phyloP scores from a whole-genome alignment of 2,113 vertebrate species.

The Apodemus sylvaticus region DNA sequence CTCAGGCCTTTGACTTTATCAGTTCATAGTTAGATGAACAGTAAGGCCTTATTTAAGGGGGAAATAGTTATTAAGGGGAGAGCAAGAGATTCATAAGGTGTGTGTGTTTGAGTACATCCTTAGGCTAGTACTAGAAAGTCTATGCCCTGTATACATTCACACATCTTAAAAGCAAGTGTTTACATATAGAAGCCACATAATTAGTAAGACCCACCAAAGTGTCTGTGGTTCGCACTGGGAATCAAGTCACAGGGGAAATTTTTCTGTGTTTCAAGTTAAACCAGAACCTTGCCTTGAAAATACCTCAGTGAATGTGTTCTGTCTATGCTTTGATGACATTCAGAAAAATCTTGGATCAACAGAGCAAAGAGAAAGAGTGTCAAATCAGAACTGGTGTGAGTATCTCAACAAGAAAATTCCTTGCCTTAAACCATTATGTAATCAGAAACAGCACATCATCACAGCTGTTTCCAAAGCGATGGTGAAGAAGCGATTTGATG shows the following conservation, averaged over 20 bases:
- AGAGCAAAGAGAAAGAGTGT: conserved; percentile 46
- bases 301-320: conserved; percentile 21
- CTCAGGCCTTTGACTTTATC: not conserved
- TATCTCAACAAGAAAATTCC: not conserved
- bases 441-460: conserved; percentile 56
- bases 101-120: not conserved
- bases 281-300: not conserved
- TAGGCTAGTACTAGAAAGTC: not conserved
- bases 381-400: conserved; percentile 48
- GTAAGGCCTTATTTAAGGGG: not conserved
- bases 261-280: conserved; percentile 44
- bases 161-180: not conserved
- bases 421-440: conserved; percentile 43
- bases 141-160: not conserved
- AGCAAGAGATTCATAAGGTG: not conserved
- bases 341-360: conserved; percentile 60
- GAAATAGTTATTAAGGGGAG: not conserved
- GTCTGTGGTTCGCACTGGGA: conserved; percentile 38
- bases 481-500: conserved; percentile 36
- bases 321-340: not conserved
- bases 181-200: conserved; percentile 23
- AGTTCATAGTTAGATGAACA: not conserved
- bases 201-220: conserved; percentile 47
- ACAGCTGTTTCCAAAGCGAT: conserved; percentile 43
- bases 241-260: conserved; percentile 42